A percentile compares a stretch with the other conserved stretches of the same genome.
These are phyloP conservation scores for Strigamia crassipes DNA, from an alignment of 2,888 invertebrate genomes.

Conservation along the genomic window DNA sequence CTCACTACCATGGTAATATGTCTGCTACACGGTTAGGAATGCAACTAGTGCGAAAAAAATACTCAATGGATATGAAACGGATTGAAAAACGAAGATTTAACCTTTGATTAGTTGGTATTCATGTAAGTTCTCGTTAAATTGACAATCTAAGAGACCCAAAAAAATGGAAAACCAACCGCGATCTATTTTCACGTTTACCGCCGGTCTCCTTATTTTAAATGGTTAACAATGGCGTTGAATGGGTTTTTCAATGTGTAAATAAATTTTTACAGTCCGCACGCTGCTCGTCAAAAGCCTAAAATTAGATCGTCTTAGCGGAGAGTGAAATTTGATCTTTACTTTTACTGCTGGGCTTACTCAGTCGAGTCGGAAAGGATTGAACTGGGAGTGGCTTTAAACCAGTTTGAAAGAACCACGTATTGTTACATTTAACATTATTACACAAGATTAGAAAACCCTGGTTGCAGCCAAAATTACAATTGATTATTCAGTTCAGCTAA, in stretches of 20 bases:
- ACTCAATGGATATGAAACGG: background rate
- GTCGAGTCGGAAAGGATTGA: constrained; percentile 15
- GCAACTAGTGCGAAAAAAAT: constrained; percentile 40
- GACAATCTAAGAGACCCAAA: background rate
- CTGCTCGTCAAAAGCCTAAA: background rate
- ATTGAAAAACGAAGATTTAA: background rate
- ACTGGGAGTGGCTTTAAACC: constrained; percentile 31
- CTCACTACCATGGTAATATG: constrained; percentile 37
- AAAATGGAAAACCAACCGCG: background rate
- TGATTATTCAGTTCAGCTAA: too few species aligned
- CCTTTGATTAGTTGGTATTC: background rate
- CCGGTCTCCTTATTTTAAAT: background rate
- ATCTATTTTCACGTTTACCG: background rate
- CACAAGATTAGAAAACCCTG: background rate
- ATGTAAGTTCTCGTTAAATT: background rate
- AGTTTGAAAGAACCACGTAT: background rate
- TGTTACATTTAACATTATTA: constrained; percentile 28
- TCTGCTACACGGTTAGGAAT: constrained; percentile 33
- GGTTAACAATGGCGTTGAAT: constrained; percentile 5
- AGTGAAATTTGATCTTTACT: constrained; percentile 35
- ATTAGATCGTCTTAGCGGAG: background rate
- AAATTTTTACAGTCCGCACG: background rate
- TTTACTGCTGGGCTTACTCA: constrained; percentile 23
- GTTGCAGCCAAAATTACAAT: background rate
- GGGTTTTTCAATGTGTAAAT: background rate